These are phyloP conservation scores for Drosophila limbata DNA, from an alignment of 2,888 invertebrate species.

Conservation along the genomic window DNA sequence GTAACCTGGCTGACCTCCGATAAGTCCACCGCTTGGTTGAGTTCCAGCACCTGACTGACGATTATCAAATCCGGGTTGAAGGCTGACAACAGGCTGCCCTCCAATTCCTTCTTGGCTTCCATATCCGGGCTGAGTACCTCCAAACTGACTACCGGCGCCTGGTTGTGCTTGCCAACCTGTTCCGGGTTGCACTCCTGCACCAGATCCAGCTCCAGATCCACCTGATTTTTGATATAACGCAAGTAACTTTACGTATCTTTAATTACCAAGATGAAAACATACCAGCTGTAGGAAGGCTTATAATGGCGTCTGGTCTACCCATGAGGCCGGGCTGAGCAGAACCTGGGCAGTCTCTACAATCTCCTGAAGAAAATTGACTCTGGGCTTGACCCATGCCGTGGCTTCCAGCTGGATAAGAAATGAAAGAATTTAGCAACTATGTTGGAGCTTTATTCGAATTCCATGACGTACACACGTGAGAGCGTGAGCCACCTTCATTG, in stretches of 20 bases:
- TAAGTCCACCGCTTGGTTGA: no score
- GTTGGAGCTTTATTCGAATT: not conserved
- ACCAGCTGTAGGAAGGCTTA: constrained; percentile 61
- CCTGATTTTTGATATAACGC: not conserved
- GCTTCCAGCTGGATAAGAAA: constrained; percentile 88
- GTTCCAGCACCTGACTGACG: no score
- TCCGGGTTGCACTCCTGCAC: constrained; percentile 5
- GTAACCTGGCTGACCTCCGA: constrained; percentile 2
- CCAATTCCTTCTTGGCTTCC: constrained; percentile 9
- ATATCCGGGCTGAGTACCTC: constrained; percentile 14
- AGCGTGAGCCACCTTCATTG: constrained; percentile 86
- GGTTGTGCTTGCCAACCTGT: constrained; percentile 3
- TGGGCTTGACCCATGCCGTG: constrained; percentile 96
- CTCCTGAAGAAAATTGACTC: constrained; percentile 90
- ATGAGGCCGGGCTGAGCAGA: constrained; percentile 17
- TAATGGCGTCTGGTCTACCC: constrained; percentile 67
- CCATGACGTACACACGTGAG: constrained; percentile 83
- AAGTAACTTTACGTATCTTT: not conserved
- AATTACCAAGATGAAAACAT: not conserved
- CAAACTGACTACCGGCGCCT: constrained; percentile 3
- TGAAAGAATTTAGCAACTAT: not conserved
- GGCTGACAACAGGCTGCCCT: constrained; percentile 12
- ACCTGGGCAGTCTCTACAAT: constrained; percentile 75
- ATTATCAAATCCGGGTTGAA: constrained; percentile 8
- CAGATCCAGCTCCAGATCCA: constrained; percentile 15